Percentiles rank a stretch among this genome's conserved stretches.
Evolutionary conservation across 2,888 invertebrate genomes (phyloP).

Genomic region (Diogma glabrata): DNA sequence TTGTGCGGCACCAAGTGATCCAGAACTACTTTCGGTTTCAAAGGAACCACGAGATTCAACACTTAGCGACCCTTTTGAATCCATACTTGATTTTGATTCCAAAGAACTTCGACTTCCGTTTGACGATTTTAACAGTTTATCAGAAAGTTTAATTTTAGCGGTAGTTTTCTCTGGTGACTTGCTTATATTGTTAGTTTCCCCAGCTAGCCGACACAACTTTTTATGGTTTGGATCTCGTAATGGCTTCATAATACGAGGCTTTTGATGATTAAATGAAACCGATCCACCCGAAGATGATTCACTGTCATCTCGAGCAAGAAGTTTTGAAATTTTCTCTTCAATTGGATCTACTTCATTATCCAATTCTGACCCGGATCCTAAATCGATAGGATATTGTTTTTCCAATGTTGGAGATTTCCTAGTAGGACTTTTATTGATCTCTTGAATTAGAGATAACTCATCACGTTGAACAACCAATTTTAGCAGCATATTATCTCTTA

Average conservation of each 20-base stretch:
- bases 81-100: slow-evolving; percentile 49
- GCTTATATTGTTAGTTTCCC: neutral
- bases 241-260: slow-evolving; percentile 38
- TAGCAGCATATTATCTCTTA: slow-evolving; percentile 47
- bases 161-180: slow-evolving; percentile 3
- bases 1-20: slow-evolving; percentile 58
- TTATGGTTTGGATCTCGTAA: slow-evolving; percentile 28
- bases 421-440: slow-evolving; percentile 38
- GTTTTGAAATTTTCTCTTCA: slow-evolving; percentile 38
- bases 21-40: slow-evolving; percentile 65
- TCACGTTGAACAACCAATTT: slow-evolving; percentile 41
- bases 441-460: slow-evolving; percentile 24
- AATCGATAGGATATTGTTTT: slow-evolving; percentile 51
- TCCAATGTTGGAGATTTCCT: slow-evolving; percentile 47
- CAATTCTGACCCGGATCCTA: slow-evolving; percentile 46
- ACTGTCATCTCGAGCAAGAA: slow-evolving; percentile 40
- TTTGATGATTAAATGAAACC: slow-evolving; percentile 38
- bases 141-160: slow-evolving; percentile 14
- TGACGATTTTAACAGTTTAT: slow-evolving; percentile 25
- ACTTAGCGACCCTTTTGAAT: slow-evolving; percentile 49
- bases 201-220: slow-evolving; percentile 39
- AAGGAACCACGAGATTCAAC: slow-evolving; percentile 61
- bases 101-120: slow-evolving; percentile 35
- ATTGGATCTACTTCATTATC: slow-evolving; percentile 36
- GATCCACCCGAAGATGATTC: slow-evolving; percentile 48